Percentiles rank a stretch among this genome's conserved stretches.
Evolutionary conservation across 2,888 invertebrate species (phyloP).

Genomic region (Pseudeuparius sepicola): DNA sequence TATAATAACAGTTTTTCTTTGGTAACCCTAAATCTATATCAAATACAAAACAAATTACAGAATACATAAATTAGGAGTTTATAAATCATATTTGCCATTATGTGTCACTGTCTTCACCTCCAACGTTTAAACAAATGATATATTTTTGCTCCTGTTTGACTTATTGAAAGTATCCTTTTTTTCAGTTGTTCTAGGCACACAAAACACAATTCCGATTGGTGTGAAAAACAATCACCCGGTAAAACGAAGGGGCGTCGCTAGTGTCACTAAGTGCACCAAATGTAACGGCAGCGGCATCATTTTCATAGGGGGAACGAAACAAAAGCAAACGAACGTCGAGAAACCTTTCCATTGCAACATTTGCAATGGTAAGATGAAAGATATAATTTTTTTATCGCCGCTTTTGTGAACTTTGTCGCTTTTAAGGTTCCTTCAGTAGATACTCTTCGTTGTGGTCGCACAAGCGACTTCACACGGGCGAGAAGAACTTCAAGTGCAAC

Average conservation of each 20-base stretch:
- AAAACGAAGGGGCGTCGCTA: conserved; percentile 71
- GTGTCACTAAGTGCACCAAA: conserved; percentile 80
- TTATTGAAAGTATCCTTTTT: neutral
- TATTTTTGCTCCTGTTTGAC: neutral
- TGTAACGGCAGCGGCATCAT: conserved; percentile 84
- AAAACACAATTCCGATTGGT: conserved; percentile 43
- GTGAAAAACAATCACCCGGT: conserved; percentile 57
- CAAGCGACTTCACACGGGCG: conserved; percentile 74
- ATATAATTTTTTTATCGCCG: conserved; percentile 4
- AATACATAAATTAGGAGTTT: too few species aligned
- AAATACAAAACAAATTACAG: conserved; percentile 5
- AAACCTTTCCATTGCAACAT: conserved; percentile 85
- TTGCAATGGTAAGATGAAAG: conserved; percentile 52
- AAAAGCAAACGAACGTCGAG: conserved; percentile 52
- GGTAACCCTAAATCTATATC: too few species aligned
- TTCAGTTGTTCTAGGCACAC: conserved; percentile 33
- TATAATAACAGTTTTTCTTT: too few species aligned
- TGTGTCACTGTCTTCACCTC: too few species aligned
- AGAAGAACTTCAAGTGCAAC: conserved; percentile 80
- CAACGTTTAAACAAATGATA: conserved; percentile 4
- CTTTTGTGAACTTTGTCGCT: neutral
- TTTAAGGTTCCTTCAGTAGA: conserved; percentile 57
- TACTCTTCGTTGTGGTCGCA: conserved; percentile 86
- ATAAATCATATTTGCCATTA: too few species aligned
- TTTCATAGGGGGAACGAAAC: conserved; percentile 60